phyloP scores from a whole-genome alignment of 2,888 invertebrate genomes.

The Nematopogon swammerdamellus region DNA sequence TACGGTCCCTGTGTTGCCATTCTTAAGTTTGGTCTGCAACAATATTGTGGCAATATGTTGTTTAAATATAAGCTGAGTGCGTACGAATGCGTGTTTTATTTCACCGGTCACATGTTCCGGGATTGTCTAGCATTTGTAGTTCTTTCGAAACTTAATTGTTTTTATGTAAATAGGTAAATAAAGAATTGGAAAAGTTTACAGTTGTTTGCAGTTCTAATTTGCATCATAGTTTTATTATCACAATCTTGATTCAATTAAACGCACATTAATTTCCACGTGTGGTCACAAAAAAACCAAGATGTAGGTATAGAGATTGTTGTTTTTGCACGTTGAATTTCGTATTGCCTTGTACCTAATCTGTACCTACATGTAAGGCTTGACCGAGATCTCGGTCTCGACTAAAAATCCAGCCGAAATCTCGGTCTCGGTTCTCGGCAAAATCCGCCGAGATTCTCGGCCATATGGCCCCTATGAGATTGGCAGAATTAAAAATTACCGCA shows the following conservation, averaged over 20 bases:
- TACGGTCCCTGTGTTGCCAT: conserved; percentile 27
- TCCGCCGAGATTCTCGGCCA: conserved; percentile 1
- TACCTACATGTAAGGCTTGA: background rate
- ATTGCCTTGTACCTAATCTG: too few relatives aligned
- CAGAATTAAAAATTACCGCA: background rate
- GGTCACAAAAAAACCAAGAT: too few relatives aligned
- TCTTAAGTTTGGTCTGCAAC: conserved; percentile 9
- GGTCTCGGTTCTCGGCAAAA: background rate
- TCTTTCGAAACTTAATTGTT: too few relatives aligned
- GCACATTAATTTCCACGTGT: too few relatives aligned
- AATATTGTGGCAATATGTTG: background rate
- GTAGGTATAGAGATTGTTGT: too few relatives aligned
- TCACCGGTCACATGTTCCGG: background rate
- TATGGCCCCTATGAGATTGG: background rate
- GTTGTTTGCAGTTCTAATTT: too few relatives aligned
- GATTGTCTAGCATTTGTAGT: too few relatives aligned
- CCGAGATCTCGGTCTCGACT: background rate
- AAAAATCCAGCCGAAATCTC: background rate
- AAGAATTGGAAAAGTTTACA: too few relatives aligned
- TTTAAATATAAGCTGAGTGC: background rate
- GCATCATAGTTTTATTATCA: too few relatives aligned
- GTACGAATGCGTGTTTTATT: background rate
- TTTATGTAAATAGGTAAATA: too few relatives aligned
- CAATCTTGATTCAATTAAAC: too few relatives aligned
- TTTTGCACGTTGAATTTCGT: too few relatives aligned